Evolutionary conservation across 2,113 vertebrate genomes (phyloP).

Genomic region (Azemiops feae): DNA sequence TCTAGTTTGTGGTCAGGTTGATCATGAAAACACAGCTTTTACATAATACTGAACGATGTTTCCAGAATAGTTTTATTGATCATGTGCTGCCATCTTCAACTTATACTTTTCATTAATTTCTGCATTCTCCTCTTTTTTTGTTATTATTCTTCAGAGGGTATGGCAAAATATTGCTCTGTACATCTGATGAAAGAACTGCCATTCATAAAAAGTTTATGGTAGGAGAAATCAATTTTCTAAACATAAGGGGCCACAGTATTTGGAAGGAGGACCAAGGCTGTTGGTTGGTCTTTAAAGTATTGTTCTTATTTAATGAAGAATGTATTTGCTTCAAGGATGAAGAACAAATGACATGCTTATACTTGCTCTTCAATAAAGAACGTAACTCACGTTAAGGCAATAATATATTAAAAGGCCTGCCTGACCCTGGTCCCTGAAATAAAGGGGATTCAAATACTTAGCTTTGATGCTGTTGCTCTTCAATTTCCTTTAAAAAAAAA

Average conservation of each 20-base stretch:
- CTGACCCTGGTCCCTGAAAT: background rate
- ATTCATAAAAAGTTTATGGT: background rate
- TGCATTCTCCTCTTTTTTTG: background rate
- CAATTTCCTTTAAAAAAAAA: background rate
- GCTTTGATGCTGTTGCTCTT: background rate
- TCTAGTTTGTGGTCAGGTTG: background rate
- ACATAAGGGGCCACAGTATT: background rate
- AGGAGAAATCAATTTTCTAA: background rate
- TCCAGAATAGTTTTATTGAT: background rate
- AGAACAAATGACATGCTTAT: background rate
- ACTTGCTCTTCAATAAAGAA: background rate
- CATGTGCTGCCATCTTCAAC: background rate
- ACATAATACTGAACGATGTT: background rate
- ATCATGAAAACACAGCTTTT: background rate
- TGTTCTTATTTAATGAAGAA: background rate
- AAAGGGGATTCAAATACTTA: background rate
- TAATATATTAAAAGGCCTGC: background rate
- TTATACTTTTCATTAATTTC: background rate
- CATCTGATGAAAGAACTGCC: background rate
- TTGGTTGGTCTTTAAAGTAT: background rate
- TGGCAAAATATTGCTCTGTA: background rate
- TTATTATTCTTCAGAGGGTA: background rate
- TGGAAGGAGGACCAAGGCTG: background rate
- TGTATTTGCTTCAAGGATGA: background rate
- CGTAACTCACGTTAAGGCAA: background rate